These are phyloP conservation scores for Meriones psammophilus DNA, from an alignment of 2,797 vertebrate genomes.

Conservation along the genomic window DNA sequence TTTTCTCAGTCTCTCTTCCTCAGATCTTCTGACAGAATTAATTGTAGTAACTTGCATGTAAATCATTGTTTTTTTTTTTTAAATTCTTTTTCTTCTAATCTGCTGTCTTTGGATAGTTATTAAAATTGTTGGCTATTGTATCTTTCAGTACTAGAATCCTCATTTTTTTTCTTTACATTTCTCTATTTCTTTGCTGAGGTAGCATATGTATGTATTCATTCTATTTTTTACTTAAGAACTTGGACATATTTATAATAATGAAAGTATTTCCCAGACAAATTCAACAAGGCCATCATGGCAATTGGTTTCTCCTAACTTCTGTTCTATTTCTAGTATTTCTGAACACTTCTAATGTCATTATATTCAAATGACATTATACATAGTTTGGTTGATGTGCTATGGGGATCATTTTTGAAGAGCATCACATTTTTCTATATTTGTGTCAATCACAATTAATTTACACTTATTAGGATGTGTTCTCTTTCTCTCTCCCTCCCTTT, in stretches of 20 bases:
- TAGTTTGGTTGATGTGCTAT: not conserved
- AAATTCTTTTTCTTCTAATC: not conserved
- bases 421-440: conserved; percentile 9
- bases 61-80: conserved; percentile 1
- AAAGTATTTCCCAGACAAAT: conserved; percentile 16
- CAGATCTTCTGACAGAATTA: not conserved
- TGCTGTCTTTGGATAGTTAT: not conserved
- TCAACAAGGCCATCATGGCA: not conserved
- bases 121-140: not conserved
- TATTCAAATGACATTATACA: conserved; percentile 16
- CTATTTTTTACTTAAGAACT: conserved; percentile 18
- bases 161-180: conserved; percentile 30
- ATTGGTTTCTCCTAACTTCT: not conserved
- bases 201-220: not conserved
- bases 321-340: not conserved
- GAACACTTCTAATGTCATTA: not conserved
- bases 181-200: not conserved
- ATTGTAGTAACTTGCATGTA: not conserved
- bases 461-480: not conserved
- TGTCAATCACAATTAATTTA: not conserved
- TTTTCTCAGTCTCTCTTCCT: not conserved
- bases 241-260: not conserved
- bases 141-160: not conserved
- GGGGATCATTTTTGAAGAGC: not conserved
- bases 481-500: not conserved